Evolutionary conservation across 2,113 vertebrate species (phyloP), one percentile per base, ranked within the genome.

Genomic region (Brachionichthys hirsutus): DNA sequence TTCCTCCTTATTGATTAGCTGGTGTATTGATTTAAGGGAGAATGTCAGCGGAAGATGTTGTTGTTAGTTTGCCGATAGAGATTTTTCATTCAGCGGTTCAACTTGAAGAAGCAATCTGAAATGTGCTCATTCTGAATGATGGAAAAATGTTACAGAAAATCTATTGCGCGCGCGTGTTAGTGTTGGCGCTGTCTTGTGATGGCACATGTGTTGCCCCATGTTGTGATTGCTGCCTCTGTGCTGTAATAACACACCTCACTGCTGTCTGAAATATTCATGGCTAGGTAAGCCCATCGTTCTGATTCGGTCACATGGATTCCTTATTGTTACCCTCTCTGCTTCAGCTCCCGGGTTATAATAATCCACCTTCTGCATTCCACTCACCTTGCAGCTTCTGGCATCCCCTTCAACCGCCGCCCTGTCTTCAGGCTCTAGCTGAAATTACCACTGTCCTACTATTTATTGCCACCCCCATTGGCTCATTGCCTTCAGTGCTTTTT

Each of bases 211-310:
- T 60, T 49, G 71, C 75, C 77, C 68, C 85, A 78, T 81, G 81
- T 80, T 87, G 85, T 68, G 85, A 83, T 78, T 62, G 70, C 68
- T 80, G 84, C 81, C 63, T 73, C 82, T 74, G 83, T 78, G 88
- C 81, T 76, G 79, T 87, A 88, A 90, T 88, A 89, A 88, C 86
- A 88, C 86, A 89, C 80, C 84, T 86, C 84, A 60, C 53, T 84
- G 87, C 70, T 54, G 78, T 65, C 81, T 90, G 87, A 90, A 90
- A 89, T 87, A 90, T 89, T 90, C 85, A 89, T 89, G 64, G 85
- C 56, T 75, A 86, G 83, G 83, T 89, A 88, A 85, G 77, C 76
- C 81, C 77, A 78, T 87, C 80, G 74, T 72, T 87, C 72, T 50
- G 73, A 87, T 82, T 76, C 81, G 75, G 75, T 85, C 85, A 81